Percentiles rank a stretch among this genome's conserved stretches.
Conservation (phyloP, 64 coral and sea anemone species). For the Dendronephthya gigantea region DNA sequence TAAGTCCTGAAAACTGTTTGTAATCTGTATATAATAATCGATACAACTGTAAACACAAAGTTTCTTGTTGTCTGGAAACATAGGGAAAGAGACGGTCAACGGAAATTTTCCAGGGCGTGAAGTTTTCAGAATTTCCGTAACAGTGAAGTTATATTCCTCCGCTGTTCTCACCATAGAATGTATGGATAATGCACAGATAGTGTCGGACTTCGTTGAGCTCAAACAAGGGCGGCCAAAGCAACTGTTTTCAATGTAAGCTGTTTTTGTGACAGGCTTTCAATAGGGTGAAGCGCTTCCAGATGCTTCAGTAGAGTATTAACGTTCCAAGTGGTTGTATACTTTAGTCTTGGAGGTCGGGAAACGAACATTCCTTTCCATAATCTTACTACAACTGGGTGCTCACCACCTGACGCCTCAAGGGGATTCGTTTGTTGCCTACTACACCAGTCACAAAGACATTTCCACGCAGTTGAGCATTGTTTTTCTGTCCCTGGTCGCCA, state of each 20-base stretch:
- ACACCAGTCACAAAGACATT: slow-evolving; percentile 19
- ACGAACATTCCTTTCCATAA: slow-evolving; percentile 8
- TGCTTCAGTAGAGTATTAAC: background rate
- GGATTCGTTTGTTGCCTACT: background rate
- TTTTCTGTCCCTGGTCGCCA: background rate
- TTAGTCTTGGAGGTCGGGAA: background rate
- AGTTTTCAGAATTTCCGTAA: background rate
- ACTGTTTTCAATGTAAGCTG: no score
- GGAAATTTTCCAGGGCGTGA: background rate
- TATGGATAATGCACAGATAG: background rate
- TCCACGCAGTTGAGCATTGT: slow-evolving; percentile 24
- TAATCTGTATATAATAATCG: background rate
- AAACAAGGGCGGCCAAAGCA: background rate
- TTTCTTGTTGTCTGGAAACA: background rate
- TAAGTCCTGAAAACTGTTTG: background rate
- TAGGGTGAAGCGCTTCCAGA: background rate
- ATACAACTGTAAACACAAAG: background rate
- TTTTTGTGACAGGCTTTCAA: background rate
- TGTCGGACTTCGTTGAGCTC: background rate
- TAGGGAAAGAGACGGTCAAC: background rate
- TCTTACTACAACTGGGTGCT: background rate
- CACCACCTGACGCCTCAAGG: background rate
- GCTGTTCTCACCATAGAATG: background rate
- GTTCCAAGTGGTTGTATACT: slow-evolving; percentile 30
- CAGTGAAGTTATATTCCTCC: background rate